These are phyloP conservation scores for Hyperoplus lanceolatus DNA, from an alignment of 2,797 vertebrate genomes.

Conservation along the genomic window DNA sequence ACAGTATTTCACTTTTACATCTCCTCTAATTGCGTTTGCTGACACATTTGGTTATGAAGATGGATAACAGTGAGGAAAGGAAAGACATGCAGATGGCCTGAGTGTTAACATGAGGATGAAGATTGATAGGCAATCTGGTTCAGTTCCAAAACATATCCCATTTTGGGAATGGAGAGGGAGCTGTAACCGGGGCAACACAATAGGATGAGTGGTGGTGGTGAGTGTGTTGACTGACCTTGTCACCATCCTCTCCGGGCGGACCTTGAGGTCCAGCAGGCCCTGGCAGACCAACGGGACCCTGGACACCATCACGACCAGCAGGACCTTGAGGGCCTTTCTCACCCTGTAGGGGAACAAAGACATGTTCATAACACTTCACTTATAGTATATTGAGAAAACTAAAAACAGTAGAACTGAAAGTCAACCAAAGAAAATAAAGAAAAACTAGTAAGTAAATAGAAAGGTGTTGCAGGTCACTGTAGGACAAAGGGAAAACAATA, in stretches of 20 bases:
- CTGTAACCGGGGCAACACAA: conserved; percentile 3
- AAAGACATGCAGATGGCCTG: conserved; percentile 65
- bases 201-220: background rate
- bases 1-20: conserved; percentile 56
- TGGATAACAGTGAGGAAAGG: conserved; percentile 46
- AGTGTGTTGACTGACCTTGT: conserved; percentile 89
- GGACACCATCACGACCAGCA: conserved; percentile 95
- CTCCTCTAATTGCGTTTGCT: conserved; percentile 57
- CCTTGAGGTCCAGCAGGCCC: conserved; percentile 96
- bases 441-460: background rate
- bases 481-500: conserved; percentile 41
- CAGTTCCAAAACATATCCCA: conserved; percentile 13
- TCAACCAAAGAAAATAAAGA: background rate
- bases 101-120: conserved; percentile 47
- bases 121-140: conserved; percentile 56
- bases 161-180: conserved; percentile 16
- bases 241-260: conserved; percentile 97
- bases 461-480: background rate
- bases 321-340: conserved; percentile 98
- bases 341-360: conserved; percentile 83
- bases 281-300: conserved; percentile 96
- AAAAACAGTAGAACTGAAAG: background rate
- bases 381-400: conserved; percentile 11
- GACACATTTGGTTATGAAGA: conserved; percentile 59
- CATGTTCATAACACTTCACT: background rate